A percentile compares a stretch with the other conserved stretches of the same genome.
These are phyloP conservation scores for Gryon sp. DNA, from an alignment of 1,140 invertebrate species.

Conservation along the genomic window DNA sequence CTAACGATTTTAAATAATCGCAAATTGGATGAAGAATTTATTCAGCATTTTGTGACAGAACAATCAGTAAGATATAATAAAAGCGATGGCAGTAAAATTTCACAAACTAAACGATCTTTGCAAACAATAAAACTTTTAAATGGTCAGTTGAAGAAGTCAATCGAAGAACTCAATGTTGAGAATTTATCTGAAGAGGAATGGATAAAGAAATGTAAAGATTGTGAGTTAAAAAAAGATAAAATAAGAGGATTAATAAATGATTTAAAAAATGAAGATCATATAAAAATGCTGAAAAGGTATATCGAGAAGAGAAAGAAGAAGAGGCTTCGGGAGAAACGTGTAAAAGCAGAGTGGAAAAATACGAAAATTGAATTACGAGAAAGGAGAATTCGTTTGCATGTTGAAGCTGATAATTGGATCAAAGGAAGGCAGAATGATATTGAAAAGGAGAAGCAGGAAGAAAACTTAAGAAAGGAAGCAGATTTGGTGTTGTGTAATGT, in stretches of 20 bases:
- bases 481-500: slow-evolving; percentile 86
- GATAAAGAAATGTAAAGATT: slow-evolving; percentile 76
- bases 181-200: slow-evolving; percentile 79
- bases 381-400: slow-evolving; percentile 76
- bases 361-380: slow-evolving; percentile 73
- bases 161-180: slow-evolving; percentile 76
- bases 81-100: slow-evolving; percentile 61
- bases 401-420: slow-evolving; percentile 82
- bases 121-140: slow-evolving; percentile 67
- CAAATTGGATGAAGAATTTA: slow-evolving; percentile 62
- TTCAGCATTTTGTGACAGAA: slow-evolving; percentile 64
- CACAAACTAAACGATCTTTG: slow-evolving; percentile 70
- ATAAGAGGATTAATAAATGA: slow-evolving; percentile 75
- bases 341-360: slow-evolving; percentile 74
- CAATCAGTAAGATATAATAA: background rate
- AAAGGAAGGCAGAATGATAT: slow-evolving; percentile 82
- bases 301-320: slow-evolving; percentile 80
- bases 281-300: slow-evolving; percentile 77
- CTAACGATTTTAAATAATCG: slow-evolving; percentile 41
- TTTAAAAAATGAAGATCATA: slow-evolving; percentile 75
- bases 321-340: slow-evolving; percentile 79
- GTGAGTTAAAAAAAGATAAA: slow-evolving; percentile 75
- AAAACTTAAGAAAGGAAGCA: slow-evolving; percentile 83
- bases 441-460: slow-evolving; percentile 83
- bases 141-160: slow-evolving; percentile 76